A percentile compares a stretch with the other conserved stretches of the same genome.
These are phyloP conservation scores for Arge pagana DNA, from an alignment of 2,888 invertebrate genomes.

Conservation along the genomic window DNA sequence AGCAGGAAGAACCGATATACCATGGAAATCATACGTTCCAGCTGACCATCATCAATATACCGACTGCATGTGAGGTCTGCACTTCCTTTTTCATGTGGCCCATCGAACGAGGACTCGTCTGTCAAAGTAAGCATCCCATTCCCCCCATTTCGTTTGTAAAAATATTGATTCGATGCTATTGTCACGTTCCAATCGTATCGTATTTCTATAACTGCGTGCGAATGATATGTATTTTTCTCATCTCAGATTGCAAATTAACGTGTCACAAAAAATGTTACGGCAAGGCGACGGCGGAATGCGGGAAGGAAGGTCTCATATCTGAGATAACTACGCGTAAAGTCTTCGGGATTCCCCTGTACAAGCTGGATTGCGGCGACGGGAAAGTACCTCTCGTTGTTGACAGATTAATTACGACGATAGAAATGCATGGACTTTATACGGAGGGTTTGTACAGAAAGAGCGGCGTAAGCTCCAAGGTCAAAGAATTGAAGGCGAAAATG, in stretches of 20 bases:
- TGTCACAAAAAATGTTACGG: constrained; percentile 93
- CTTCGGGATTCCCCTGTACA: constrained; percentile 80
- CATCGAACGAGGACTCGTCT: constrained; percentile 83
- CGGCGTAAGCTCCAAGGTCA: constrained; percentile 82
- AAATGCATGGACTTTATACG: constrained; percentile 88
- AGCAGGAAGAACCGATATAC: constrained; percentile 73
- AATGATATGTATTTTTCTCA: constrained; percentile 31
- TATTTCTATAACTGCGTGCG: not conserved
- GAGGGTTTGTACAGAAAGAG: constrained; percentile 94
- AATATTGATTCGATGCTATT: constrained; percentile 6
- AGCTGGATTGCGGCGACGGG: constrained; percentile 73
- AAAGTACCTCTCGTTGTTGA: constrained; percentile 90
- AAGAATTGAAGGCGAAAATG: constrained; percentile 75
- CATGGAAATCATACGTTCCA: constrained; percentile 85
- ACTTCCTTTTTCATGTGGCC: constrained; percentile 95
- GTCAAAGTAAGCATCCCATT: constrained; percentile 62
- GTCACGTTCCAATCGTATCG: too few relatives aligned
- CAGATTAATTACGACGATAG: constrained; percentile 84
- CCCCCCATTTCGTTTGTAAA: not conserved
- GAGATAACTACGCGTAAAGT: constrained; percentile 66
- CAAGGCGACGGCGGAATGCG: constrained; percentile 68
- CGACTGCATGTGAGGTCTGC: constrained; percentile 95
- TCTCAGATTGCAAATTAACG: constrained; percentile 80
- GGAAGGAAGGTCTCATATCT: constrained; percentile 59
- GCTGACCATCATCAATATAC: constrained; percentile 90